phyloP scores from a whole-genome alignment of 2,113 vertebrate species.

The Sylvia atricapilla region DNA sequence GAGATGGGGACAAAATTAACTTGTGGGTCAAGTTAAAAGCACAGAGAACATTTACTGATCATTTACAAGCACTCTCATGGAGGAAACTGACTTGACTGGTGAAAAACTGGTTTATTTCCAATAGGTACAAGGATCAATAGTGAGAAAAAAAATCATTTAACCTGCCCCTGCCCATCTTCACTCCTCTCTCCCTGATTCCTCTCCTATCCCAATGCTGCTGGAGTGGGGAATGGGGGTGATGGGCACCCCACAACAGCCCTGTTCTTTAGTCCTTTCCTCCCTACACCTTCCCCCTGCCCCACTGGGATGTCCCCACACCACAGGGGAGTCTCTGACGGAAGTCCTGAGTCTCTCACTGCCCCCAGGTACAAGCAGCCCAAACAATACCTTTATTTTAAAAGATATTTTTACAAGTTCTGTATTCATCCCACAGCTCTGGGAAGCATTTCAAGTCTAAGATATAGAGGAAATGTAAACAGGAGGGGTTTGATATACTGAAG shows the following conservation, averaged over 20 bases:
- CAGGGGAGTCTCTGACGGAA: background rate
- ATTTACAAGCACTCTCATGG: rapidly evolving
- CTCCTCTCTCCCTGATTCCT: background rate
- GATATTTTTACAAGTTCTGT: background rate
- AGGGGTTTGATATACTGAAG: background rate
- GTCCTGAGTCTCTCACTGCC: no score
- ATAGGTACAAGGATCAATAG: rapidly evolving
- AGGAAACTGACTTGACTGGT: background rate
- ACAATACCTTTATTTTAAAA: background rate
- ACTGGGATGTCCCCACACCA: background rate
- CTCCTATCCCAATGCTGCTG: rapidly evolving
- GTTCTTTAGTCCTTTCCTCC: rapidly evolving
- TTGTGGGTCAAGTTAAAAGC: background rate
- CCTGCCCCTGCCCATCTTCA: background rate
- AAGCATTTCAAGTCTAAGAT: background rate
- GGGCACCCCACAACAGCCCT: background rate
- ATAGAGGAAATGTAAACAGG: background rate
- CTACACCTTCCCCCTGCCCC: no score
- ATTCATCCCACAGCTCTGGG: background rate
- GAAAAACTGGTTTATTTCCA: background rate
- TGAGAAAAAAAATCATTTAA: background rate
- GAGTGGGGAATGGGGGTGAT: no score
- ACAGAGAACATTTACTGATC: background rate
- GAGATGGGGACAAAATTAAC: background rate
- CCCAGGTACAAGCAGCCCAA: rapidly evolving